Evolutionary conservation across 2,888 invertebrate genomes (phyloP), one percentile per base, ranked within the genome.

Genomic region (Liodrosophila aerea): DNA sequence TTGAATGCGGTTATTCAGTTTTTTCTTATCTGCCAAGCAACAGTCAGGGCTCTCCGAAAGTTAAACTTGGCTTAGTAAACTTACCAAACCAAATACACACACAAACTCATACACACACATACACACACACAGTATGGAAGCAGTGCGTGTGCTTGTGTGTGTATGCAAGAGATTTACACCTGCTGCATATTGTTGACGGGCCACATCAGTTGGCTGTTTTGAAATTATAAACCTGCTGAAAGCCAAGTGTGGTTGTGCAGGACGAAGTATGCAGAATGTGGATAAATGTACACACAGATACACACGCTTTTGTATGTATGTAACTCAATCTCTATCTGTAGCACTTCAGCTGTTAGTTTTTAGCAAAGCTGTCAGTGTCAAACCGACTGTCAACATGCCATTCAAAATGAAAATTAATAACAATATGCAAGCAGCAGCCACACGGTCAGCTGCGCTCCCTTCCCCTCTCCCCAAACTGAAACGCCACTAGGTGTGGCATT

Each of bases 301-400:
- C 1, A 29, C 22, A 29, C 31, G 29, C 29, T 7, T 30, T n/a
- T 44, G 11, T 30, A 33, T 27, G 27, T 16, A n/a, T 27, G 15
- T 51, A 27, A 15, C 45, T 47, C 30, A 37, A 30, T 56, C 27
- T n/a, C 12, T 44, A 41, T 33, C 40, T 56, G 36, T 40, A 16
- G 31, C 43, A 60, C 52, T 36, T 64, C 53, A 57, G 53, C 65
- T 51, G 63, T 50, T 69, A 69, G 75, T 73, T 72, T 76, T 72
- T 76, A 76, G 67, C 70, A 72, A 75, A 76, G 81, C 80, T 82
- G 85, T 84, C 86, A 84, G 71, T 87, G 86, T 87, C 84, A 85
- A 86, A 83, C 73, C 75, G 84, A 85, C 85, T 87, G 86, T 87
- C 87, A 87, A 78, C 86, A 86, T 86, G 87, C 78, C 86, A 85